A percentile compares a stretch with the other conserved stretches of the same genome.
These are phyloP conservation scores for Bradypodion ventrale DNA, from an alignment of 2,797 vertebrate species.

Conservation along the genomic window DNA sequence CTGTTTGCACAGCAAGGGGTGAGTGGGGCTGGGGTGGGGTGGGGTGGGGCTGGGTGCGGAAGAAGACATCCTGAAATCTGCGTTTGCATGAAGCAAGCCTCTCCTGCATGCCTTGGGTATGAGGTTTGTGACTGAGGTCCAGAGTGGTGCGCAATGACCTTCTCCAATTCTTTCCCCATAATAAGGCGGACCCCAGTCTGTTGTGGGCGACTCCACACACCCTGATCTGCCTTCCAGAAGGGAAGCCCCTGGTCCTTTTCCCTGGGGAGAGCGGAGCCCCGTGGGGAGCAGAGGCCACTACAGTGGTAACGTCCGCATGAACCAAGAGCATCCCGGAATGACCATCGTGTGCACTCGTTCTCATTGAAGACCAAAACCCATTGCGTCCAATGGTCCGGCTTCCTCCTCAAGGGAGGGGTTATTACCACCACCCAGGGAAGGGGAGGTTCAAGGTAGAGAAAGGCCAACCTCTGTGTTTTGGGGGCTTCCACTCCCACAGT, in stretches of 20 bases:
- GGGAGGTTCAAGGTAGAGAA: too few relatives aligned
- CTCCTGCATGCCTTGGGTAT: neutral
- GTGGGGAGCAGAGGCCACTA: conserved; percentile 14
- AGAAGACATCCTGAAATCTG: neutral
- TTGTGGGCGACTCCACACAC: neutral
- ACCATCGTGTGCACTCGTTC: neutral
- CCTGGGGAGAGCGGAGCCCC: neutral
- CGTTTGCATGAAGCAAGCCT: neutral
- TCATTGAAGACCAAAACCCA: too few relatives aligned
- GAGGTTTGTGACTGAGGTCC: neutral
- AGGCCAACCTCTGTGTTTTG: too few relatives aligned
- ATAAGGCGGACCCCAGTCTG: neutral
- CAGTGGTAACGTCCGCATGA: conserved; percentile 21
- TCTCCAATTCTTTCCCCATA: neutral
- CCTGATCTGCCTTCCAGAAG: neutral
- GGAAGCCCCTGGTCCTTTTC: neutral
- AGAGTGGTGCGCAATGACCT: neutral
- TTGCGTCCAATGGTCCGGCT: too few relatives aligned
- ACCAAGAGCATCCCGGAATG: neutral
- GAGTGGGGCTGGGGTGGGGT: too few relatives aligned
- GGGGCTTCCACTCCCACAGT: too few relatives aligned
- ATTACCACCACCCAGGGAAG: too few relatives aligned
- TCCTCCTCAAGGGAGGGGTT: too few relatives aligned
- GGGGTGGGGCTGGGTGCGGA: neutral
- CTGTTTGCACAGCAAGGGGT: neutral